Evolutionary conservation across 2,113 vertebrate genomes (phyloP).

Genomic region (Oryzias curvinotus): DNA sequence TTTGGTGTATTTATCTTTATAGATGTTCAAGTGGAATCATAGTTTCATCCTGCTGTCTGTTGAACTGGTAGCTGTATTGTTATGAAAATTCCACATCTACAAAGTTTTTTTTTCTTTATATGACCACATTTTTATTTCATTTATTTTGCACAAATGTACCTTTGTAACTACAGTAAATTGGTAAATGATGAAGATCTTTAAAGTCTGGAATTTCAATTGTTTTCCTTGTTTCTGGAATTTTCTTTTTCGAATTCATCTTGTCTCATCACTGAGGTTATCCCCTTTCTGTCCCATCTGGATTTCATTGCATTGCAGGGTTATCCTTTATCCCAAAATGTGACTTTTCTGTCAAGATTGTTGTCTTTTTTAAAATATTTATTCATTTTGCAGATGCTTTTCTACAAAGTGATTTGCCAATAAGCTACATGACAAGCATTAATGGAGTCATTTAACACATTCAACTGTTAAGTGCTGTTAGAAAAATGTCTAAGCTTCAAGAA

Average conservation of each 20-base stretch:
- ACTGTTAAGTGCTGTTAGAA: too few relatives aligned
- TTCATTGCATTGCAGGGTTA: conserved; percentile 28
- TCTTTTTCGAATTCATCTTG: conserved; percentile 13
- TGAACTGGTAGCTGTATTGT: conserved; percentile 1
- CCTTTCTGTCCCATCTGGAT: conserved; percentile 41
- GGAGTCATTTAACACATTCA: too few relatives aligned
- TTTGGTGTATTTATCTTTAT: not conserved
- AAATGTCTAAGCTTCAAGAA: too few relatives aligned
- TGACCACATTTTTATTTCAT: too few relatives aligned
- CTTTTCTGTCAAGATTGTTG: conserved; percentile 2
- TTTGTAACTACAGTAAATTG: too few relatives aligned
- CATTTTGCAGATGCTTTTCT: too few relatives aligned
- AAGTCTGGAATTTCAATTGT: conserved; percentile 11
- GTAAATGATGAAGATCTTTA: conserved; percentile 6
- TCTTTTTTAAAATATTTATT: too few relatives aligned
- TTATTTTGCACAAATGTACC: too few relatives aligned
- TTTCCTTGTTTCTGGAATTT: not conserved
- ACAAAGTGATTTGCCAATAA: too few relatives aligned
- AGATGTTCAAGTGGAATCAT: conserved; percentile 23
- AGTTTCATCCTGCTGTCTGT: conserved; percentile 25
- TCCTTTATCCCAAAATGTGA: conserved; percentile 42
- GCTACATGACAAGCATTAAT: too few relatives aligned
- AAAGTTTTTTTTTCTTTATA: too few relatives aligned
- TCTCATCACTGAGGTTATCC: conserved; percentile 15
- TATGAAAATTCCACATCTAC: too few relatives aligned